These are phyloP conservation scores for Sympetrum striolatum DNA, from an alignment of 2,888 invertebrate genomes.

Conservation along the genomic window DNA sequence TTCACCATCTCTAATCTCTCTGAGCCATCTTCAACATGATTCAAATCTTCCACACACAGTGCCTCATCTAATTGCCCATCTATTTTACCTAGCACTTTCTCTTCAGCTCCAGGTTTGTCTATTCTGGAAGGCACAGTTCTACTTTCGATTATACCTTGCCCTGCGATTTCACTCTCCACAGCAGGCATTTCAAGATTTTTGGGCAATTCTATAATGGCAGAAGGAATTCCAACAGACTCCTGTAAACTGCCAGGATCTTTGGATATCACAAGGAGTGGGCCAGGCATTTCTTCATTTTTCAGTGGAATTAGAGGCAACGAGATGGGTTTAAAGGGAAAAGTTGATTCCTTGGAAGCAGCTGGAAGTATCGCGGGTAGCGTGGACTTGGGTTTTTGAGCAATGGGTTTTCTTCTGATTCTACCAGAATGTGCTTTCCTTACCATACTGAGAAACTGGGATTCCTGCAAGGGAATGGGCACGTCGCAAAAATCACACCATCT, in stretches of 20 bases:
- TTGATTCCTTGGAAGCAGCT: background rate
- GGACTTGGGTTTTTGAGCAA: background rate
- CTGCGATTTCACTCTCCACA: background rate
- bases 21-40: background rate
- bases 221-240: background rate
- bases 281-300: background rate
- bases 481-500: constrained; percentile 16
- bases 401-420: background rate
- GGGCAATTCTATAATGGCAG: background rate
- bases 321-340: background rate
- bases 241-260: background rate
- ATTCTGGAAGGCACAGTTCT: no score
- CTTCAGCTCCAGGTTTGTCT: background rate
- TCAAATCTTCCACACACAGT: background rate
- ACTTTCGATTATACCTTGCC: background rate
- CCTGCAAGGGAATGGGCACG: background rate
- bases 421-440: background rate
- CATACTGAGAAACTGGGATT: background rate
- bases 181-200: background rate
- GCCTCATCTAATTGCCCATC: background rate
- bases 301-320: background rate
- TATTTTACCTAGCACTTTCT: background rate
- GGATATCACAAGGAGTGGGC: background rate
- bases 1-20: no score
- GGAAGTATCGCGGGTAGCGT: background rate